These are phyloP conservation scores for Periophthalmus magnuspinnatus DNA, from an alignment of 2,797 vertebrate species.

Conservation along the genomic window DNA sequence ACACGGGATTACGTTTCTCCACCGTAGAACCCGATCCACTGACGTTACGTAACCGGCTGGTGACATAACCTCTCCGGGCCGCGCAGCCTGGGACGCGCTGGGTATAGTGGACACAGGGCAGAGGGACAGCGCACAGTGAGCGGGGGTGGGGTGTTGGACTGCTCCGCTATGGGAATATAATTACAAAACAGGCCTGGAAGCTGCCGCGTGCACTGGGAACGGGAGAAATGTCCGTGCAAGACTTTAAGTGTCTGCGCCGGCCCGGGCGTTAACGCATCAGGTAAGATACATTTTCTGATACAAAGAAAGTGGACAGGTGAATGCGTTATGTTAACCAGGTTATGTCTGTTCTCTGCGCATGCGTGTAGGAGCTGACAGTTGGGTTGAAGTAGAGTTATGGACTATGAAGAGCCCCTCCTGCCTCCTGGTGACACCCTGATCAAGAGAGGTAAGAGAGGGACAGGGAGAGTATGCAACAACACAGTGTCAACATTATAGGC, in stretches of 20 bases:
- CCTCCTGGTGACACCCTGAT: slow-evolving; percentile 48
- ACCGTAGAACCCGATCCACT: slow-evolving; percentile 67
- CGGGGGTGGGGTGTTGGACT: slow-evolving; percentile 12
- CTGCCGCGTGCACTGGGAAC: slow-evolving; percentile 20
- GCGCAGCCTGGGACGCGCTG: slow-evolving; percentile 42
- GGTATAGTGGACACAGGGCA: slow-evolving; percentile 1
- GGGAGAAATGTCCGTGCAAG: slow-evolving; percentile 57
- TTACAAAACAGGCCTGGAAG: slow-evolving; percentile 37
- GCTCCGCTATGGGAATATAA: slow-evolving; percentile 29
- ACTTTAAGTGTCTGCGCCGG: slow-evolving; percentile 64
- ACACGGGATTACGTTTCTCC: slow-evolving; percentile 68
- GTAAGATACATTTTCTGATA: slow-evolving; percentile 19
- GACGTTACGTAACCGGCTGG: slow-evolving; percentile 72
- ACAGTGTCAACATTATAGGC: no score
- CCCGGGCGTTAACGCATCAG: slow-evolving; percentile 63
- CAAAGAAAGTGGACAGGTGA: not conserved
- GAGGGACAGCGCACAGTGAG: not conserved
- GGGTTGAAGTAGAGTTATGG: slow-evolving; percentile 64
- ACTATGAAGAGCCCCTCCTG: slow-evolving; percentile 67
- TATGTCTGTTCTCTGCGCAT: slow-evolving; percentile 2
- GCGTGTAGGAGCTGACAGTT: slow-evolving; percentile 38
- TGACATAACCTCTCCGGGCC: slow-evolving; percentile 74
- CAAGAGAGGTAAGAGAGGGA: slow-evolving; percentile 59
- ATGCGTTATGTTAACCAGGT: not conserved
- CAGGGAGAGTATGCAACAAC: no score